These are phyloP conservation scores for Tetramorium alpestre DNA, from an alignment of 1,140 invertebrate genomes.

Conservation along the genomic window DNA sequence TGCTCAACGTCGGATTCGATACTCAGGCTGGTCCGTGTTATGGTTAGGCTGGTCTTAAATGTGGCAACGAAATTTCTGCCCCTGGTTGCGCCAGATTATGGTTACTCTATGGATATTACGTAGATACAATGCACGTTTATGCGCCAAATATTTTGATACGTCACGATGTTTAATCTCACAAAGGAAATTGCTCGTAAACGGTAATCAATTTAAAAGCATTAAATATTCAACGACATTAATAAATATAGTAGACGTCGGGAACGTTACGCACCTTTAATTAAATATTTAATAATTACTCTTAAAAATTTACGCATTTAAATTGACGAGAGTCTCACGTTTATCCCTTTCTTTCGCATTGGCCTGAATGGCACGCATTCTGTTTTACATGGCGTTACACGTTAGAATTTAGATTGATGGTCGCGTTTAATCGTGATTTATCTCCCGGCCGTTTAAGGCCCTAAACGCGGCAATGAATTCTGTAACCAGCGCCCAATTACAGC, in stretches of 20 bases:
- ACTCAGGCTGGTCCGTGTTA: constrained; percentile 36
- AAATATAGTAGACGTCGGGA: background rate
- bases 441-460: constrained; percentile 53
- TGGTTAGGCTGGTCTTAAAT: constrained; percentile 45
- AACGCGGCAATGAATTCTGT: constrained; percentile 57
- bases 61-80: constrained; percentile 56
- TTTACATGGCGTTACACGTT: constrained; percentile 15
- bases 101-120: constrained; percentile 21
- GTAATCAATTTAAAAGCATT: background rate
- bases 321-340: background rate
- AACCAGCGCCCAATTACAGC: constrained; percentile 57
- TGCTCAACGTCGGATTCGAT: constrained; percentile 55
- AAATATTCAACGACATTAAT: background rate
- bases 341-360: background rate
- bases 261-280: background rate
- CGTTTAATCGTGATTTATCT: constrained; percentile 57
- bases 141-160: background rate
- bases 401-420: constrained; percentile 32
- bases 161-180: constrained; percentile 6
- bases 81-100: constrained; percentile 42
- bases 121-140: background rate
- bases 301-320: background rate
- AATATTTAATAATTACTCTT: background rate
- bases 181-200: background rate
- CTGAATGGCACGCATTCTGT: background rate